Evolutionary conservation across 2,888 invertebrate genomes (phyloP).

Genomic region (Latheticus oryzae): DNA sequence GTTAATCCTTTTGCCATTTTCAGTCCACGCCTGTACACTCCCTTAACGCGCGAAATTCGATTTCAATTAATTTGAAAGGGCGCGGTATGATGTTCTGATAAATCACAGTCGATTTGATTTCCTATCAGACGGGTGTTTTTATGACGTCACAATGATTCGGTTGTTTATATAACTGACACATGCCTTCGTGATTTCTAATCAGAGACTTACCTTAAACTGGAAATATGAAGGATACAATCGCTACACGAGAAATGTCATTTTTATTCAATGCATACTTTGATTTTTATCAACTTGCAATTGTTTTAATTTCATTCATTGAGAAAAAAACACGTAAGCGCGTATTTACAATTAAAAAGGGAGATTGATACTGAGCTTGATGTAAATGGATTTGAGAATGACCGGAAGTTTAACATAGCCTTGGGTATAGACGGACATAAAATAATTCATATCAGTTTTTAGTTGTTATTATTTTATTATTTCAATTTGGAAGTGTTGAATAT

Average conservation of each 20-base stretch:
- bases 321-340: no score
- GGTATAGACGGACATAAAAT: no score
- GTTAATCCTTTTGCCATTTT: no score
- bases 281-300: no score
- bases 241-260: slow-evolving; percentile 6
- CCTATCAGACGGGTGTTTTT: slow-evolving; percentile 2
- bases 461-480: slow-evolving; percentile 5
- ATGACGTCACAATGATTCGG: slow-evolving; percentile 8
- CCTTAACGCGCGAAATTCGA: slow-evolving; percentile 15
- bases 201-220: background rate
- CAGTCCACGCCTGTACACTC: background rate
- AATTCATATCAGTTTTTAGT: slow-evolving; percentile 1
- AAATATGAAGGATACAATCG: background rate
- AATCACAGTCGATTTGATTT: slow-evolving; percentile 13
- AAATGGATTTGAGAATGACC: no score
- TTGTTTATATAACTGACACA: slow-evolving; percentile 8
- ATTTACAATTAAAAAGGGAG: no score
- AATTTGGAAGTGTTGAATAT: slow-evolving; percentile 3
- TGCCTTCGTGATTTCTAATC: slow-evolving; percentile 3
- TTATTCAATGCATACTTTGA: background rate
- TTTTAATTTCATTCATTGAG: no score
- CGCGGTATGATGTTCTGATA: slow-evolving; percentile 15
- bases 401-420: background rate
- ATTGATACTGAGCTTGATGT: no score
- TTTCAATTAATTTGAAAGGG: slow-evolving; percentile 18